Evolutionary conservation across 2,113 vertebrate species (phyloP).

Genomic region (Megaleporinus macrocephalus): DNA sequence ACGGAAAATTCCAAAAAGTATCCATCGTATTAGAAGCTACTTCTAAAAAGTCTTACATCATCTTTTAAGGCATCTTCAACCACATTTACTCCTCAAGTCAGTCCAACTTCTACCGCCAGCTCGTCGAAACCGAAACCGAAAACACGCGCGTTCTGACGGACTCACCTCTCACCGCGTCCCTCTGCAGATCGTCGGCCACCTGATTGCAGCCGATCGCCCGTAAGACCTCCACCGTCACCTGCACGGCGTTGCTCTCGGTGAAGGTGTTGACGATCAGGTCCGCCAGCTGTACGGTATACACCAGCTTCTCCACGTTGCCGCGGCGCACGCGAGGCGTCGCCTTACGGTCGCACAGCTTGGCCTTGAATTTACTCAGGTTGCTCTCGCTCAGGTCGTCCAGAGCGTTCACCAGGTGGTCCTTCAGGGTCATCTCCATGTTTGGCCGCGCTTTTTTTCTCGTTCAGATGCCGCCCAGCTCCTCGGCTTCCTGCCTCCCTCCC

Average conservation of each 20-base stretch:
- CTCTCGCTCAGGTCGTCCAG: fast-evolving
- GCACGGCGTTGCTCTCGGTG: not conserved
- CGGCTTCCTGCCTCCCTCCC: too few relatives aligned
- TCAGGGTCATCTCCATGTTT: slow-evolving; percentile 49
- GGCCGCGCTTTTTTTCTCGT: not conserved
- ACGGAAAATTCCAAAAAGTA: too few relatives aligned
- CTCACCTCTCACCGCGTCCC: not conserved
- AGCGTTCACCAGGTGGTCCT: fast-evolving
- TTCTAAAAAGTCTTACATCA: too few relatives aligned
- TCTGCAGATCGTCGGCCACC: fast-evolving
- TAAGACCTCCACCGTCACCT: not conserved
- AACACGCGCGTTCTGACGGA: not conserved
- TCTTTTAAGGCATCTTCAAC: too few relatives aligned
- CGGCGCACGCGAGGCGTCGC: slow-evolving; percentile 11
- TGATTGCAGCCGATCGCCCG: fast-evolving
- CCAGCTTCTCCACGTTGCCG: not conserved
- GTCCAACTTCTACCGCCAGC: too few relatives aligned
- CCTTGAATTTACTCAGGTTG: fast-evolving
- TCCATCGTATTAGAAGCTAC: too few relatives aligned
- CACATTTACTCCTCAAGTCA: too few relatives aligned
- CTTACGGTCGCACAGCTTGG: slow-evolving; percentile 36
- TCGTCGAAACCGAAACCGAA: too few relatives aligned
- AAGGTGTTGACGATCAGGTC: slow-evolving; percentile 49
- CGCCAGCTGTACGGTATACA: fast-evolving
- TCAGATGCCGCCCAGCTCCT: not conserved